Conservation (phyloP, 2,113 vertebrate species). For the Eulemur macaco region DNA sequence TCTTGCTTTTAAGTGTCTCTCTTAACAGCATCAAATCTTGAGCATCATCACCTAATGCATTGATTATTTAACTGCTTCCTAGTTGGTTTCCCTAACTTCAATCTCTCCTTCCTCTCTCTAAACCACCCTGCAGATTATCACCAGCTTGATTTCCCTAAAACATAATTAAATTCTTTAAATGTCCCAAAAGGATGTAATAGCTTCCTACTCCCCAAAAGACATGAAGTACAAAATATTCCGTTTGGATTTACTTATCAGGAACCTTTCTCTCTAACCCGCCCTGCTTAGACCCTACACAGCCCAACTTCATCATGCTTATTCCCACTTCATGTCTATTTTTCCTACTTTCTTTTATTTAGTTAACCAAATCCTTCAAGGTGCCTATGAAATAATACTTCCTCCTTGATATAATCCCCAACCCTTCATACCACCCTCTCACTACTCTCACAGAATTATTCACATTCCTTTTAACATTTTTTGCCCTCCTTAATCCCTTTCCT, state of each 20-base stretch:
- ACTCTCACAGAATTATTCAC: not conserved
- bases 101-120: not conserved
- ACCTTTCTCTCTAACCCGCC: not conserved
- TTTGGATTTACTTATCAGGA: not conserved
- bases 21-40: not conserved
- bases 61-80: not conserved
- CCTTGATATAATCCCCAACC: not conserved
- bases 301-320: not conserved
- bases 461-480: slow-evolving; percentile 18
- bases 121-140: not conserved
- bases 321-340: not conserved
- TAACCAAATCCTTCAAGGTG: not conserved
- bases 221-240: not conserved
- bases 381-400: not conserved
- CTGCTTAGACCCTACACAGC: not conserved
- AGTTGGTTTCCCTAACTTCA: not conserved
- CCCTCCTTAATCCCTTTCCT: not conserved
- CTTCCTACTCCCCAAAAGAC: not conserved
- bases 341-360: not conserved
- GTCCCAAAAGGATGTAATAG: not conserved
- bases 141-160: not conserved
- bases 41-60: not conserved
- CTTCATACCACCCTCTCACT: not conserved
- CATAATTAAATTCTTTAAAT: not conserved
- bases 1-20: not conserved